Percentiles rank a stretch among this genome's conserved stretches.
Evolutionary conservation across 2,888 invertebrate species (phyloP).

Genomic region (Diachrysia chrysitis): DNA sequence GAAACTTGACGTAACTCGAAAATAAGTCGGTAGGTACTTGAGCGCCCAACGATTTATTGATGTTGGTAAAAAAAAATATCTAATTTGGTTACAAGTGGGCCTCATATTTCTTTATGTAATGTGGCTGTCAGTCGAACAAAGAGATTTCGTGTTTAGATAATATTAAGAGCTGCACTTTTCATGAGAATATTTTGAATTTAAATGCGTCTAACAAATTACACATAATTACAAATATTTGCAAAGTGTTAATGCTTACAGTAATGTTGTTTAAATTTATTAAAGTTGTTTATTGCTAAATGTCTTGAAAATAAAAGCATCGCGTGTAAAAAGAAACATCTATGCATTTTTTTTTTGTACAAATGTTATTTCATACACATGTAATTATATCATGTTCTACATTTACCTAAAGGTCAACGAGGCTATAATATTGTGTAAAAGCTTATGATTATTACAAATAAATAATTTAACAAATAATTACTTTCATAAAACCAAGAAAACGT

Average conservation of each 20-base stretch:
- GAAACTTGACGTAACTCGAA: conserved; percentile 77
- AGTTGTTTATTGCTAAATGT: neutral
- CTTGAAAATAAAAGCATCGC: neutral
- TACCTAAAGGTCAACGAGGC: neutral
- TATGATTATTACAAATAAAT: neutral
- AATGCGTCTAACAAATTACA: conserved; percentile 29
- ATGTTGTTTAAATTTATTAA: neutral
- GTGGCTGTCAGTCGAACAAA: conserved; percentile 54
- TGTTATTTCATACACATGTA: neutral
- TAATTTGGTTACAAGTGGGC: conserved; percentile 60
- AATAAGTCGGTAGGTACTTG: conserved; percentile 74
- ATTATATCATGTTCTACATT: neutral
- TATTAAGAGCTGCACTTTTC: conserved; percentile 33
- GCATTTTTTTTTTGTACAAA: neutral
- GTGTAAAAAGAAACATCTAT: neutral
- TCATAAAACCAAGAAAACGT: neutral
- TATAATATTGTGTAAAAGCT: neutral
- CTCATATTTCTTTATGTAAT: conserved; percentile 52
- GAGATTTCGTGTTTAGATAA: conserved; percentile 54
- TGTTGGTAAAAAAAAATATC: conserved; percentile 60
- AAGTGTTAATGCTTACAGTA: conserved; percentile 33
- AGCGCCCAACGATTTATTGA: conserved; percentile 72
- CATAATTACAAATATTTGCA: conserved; percentile 41
- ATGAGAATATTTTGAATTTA: conserved; percentile 30
- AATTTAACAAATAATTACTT: neutral